Evolutionary conservation across 2,113 vertebrate species (phyloP).

Genomic region (Promerops cafer): DNA sequence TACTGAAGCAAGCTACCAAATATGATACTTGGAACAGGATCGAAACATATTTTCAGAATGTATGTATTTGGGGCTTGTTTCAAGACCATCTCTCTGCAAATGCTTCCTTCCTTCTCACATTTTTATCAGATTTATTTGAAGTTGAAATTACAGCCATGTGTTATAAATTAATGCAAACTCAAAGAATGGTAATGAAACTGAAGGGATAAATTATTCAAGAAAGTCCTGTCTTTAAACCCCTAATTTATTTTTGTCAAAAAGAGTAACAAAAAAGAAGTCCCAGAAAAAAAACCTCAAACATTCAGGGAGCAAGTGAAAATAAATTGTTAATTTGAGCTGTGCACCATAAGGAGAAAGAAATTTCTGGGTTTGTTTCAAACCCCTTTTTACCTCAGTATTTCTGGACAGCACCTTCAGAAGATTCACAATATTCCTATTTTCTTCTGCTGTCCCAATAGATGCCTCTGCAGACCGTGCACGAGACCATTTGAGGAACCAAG

Average conservation of each 20-base stretch:
- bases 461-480: background rate
- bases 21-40: background rate
- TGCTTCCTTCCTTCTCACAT: background rate
- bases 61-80: background rate
- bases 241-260: background rate
- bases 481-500: background rate
- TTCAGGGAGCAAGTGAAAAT: background rate
- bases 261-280: background rate
- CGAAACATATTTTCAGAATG: background rate
- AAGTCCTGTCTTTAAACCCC: background rate
- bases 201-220: background rate
- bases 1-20: background rate
- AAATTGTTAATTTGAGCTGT: background rate
- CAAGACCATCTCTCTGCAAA: background rate
- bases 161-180: background rate
- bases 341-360: background rate
- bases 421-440: background rate
- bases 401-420: background rate
- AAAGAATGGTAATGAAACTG: background rate
- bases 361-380: background rate
- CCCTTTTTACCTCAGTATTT: background rate
- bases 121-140: background rate
- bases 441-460: background rate
- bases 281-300: fast-evolving
- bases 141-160: background rate